These are phyloP conservation scores for Parnassius apollo DNA, from an alignment of 2,888 invertebrate genomes.

Conservation along the genomic window DNA sequence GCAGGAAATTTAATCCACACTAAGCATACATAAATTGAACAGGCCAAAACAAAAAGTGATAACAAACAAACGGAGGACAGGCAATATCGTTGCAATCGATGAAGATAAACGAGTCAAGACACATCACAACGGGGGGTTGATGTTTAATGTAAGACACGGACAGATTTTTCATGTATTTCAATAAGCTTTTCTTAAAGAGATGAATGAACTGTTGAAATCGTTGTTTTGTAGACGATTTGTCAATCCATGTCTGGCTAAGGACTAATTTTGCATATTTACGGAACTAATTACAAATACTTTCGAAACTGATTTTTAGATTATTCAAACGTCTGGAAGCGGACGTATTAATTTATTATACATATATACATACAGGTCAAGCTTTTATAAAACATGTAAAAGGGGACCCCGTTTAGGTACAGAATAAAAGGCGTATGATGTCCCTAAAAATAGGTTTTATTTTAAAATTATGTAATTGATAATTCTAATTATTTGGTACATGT, in stretches of 20 bases:
- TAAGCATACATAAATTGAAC: constrained; percentile 1
- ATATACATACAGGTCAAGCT: too few relatives aligned
- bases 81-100: constrained; percentile 14
- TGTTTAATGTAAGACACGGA: constrained; percentile 64
- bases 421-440: too few relatives aligned
- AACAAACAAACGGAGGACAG: constrained; percentile 3
- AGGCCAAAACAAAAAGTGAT: not conserved
- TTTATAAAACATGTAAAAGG: too few relatives aligned
- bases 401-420: too few relatives aligned
- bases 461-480: constrained; percentile 4
- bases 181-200: constrained; percentile 47
- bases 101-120: constrained; percentile 63
- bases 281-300: too few relatives aligned
- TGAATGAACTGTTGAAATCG: constrained; percentile 1
- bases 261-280: too few relatives aligned
- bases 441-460: constrained; percentile 3
- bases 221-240: not conserved
- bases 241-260: too few relatives aligned
- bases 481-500: constrained; percentile 7
- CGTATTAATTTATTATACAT: too few relatives aligned
- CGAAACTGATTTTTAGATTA: too few relatives aligned
- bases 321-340: too few relatives aligned
- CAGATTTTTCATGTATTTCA: constrained; percentile 48
- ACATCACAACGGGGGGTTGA: constrained; percentile 64
- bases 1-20: constrained; percentile 10